phyloP scores from a whole-genome alignment of 2,113 vertebrate genomes.

The Dinomys branickii region DNA sequence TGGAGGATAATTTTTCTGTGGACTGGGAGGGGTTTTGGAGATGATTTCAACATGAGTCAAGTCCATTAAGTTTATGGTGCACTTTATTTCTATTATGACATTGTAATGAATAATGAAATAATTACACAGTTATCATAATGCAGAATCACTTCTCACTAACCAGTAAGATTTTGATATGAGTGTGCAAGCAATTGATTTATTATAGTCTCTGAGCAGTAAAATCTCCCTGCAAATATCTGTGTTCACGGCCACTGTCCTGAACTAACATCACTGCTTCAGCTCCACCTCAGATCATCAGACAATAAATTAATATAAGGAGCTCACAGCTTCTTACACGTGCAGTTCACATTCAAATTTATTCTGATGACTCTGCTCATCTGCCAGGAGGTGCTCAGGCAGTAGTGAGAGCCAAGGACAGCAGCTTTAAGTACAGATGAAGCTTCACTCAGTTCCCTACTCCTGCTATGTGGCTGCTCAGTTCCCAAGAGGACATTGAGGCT shows the following conservation, averaged over 20 bases:
- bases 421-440: background rate
- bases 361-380: background rate
- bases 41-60: background rate
- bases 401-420: background rate
- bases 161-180: background rate
- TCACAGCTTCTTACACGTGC: background rate
- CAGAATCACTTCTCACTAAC: background rate
- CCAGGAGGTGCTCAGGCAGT: background rate
- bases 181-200: background rate
- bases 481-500: background rate
- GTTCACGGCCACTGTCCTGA: background rate
- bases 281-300: background rate
- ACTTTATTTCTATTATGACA: background rate
- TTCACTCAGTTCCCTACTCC: background rate
- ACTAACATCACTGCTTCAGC: background rate
- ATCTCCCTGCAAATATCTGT: background rate
- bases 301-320: background rate
- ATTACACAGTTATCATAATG: background rate
- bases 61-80: background rate
- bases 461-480: background rate
- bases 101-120: background rate
- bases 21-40: background rate
- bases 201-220: background rate
- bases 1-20: background rate
- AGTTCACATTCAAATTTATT: background rate